Base-by-base conservation (phyloP, 2,797 vertebrate species). In the Brotula barbata region DNA sequence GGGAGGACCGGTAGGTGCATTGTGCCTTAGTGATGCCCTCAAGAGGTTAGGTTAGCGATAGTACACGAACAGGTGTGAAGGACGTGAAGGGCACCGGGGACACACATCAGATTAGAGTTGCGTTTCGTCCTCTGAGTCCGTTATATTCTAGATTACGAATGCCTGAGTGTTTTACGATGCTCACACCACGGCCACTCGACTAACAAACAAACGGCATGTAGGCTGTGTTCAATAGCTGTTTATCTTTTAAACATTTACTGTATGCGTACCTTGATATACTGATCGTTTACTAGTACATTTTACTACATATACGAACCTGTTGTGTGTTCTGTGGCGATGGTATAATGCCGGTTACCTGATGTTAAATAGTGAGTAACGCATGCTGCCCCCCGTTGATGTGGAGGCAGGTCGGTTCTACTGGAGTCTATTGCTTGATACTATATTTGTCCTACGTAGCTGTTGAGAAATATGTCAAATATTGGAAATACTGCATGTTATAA, bases 1-100 rank as follows among this genome's bases (percentile, higher is more conserved):
- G 68, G 61, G 67, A 72, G 70, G 72, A 79, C 57, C 12, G n/a
- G 15, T 68, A 46, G 58, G 73, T 72, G 73, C 79, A 71, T 84
- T 84, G 83, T 88, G 87, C 73, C 78, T 83, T 84, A 60, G 58
- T 86, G 77, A 81, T 67, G 59, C 74, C 76, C 72, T 75, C 74
- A 17, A n/a, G 49, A 73, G 69, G 75, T 56, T n/a, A 39, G 14
- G 37, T n/a, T 15, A 39, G 13, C 37, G n/a, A n/a, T 39, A 39
- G n/a, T 39, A 39, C 15, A 39, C n/a, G 7, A 39, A 13, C 15
- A 7, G 4, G 14, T n/a, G 15, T 39, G 13, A 5, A 6, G 13
- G 34, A 36, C 6, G 34, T 11, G 4, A 15, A n/a, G 37, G 37
- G n/a, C 37, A 39, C 37, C 11, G 9, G n/a, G 6, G 37, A 39